Evolutionary conservation across 2,888 invertebrate genomes (phyloP).

Genomic region (Nomada hirtipes): DNA sequence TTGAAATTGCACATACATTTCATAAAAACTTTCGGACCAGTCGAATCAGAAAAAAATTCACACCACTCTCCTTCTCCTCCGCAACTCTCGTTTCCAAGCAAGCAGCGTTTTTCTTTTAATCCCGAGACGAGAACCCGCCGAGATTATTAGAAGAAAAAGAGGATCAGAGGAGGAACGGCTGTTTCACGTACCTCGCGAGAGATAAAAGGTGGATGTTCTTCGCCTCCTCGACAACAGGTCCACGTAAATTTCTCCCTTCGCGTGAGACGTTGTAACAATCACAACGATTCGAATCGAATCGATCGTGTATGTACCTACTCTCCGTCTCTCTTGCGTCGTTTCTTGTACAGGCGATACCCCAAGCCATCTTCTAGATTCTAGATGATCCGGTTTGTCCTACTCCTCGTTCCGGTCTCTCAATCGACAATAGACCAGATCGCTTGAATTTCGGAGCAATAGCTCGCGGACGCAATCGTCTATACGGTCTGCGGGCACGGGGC

Average conservation of each 20-base stretch:
- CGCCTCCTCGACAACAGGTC: neutral
- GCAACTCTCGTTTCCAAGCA: slow-evolving; percentile 13
- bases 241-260: slow-evolving; percentile 31
- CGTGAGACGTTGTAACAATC: slow-evolving; percentile 35
- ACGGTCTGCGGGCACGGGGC: slow-evolving; percentile 57
- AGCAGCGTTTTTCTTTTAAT: neutral
- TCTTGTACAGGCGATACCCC: slow-evolving; percentile 1
- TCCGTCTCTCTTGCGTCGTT: neutral
- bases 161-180: neutral
- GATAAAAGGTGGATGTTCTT: slow-evolving; percentile 20
- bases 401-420: slow-evolving; percentile 39
- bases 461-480: slow-evolving; percentile 65
- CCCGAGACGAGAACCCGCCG: too few species aligned
- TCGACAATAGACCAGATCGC: slow-evolving; percentile 54
- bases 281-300: slow-evolving; percentile 30
- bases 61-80: neutral
- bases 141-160: slow-evolving; percentile 11
- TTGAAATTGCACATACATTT: slow-evolving; percentile 30
- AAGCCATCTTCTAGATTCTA: slow-evolving; percentile 43
- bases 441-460: slow-evolving; percentile 67
- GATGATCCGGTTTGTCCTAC: slow-evolving; percentile 58
- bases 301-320: slow-evolving; percentile 6
- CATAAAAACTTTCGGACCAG: slow-evolving; percentile 1
- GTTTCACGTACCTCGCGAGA: neutral
- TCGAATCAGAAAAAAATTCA: slow-evolving; percentile 9